Base-by-base conservation (phyloP, 1,140 invertebrate species). In the Drosophila ficusphila region DNA sequence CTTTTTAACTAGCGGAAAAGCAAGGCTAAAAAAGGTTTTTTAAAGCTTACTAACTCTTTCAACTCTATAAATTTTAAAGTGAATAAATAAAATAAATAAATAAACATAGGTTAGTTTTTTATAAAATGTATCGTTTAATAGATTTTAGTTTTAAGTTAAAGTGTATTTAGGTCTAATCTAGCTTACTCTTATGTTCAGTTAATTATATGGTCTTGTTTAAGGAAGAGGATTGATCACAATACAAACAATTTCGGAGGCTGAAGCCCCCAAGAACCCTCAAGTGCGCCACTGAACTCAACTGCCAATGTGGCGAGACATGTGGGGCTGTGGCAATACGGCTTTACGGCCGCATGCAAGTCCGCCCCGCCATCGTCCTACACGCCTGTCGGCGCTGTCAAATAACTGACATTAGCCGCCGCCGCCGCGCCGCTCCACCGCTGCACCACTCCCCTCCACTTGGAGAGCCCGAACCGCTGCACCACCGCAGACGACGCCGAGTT, bases 391-490 rank as follows among this genome's bases (percentile, higher is more conserved):
- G 49, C 77, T 86, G 82, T 86, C 82, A 86, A 86, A 86, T 86
- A 86, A 86, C 82, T 86, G 82, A 89, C 82, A 86, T 86, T 86
- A 86, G n/a, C n/a, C n/a, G n/a, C 83, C 77, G 57, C 41, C n/a
- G 58, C 34, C 54, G 47, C 39, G n/a, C n/a, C n/a, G n/a, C n/a
- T n/a, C n/a, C 39, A 14, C 57, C 18, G n/a, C 27, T 3, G 19
- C 16, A 21, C 27, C 41, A 9, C 12, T 16, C 8, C 41, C 27
- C 8, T n/a, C n/a, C n/a, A n/a, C n/a, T n/a, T n/a, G n/a, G n/a
- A n/a, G n/a, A n/a, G n/a, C n/a, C n/a, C n/a, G 62, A 47, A 33
- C 61, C 27, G 9, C 60, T 65, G 60, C 61, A 56, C 61, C 79
- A 65, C 49, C 78, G 51, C 39, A 62, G 74, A 58, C 52, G 72